Evolutionary conservation across 2,797 vertebrate species (phyloP), one percentile per base, ranked within the genome.

Genomic region (Peromyscus attwateri): DNA sequence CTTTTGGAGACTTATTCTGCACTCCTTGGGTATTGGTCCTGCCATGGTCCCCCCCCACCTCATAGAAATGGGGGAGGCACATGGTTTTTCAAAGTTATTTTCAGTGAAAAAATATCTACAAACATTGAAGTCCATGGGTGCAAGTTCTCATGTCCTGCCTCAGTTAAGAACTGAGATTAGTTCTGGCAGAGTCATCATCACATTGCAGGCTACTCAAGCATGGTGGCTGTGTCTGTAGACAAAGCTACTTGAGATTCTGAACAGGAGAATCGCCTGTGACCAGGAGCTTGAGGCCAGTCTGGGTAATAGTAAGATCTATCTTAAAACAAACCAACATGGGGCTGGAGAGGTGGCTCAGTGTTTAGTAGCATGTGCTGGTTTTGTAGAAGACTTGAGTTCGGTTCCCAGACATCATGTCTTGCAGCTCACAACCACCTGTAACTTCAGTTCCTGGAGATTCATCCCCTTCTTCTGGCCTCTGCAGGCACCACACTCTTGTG

Each of bases 41-140:
- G 1, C 46, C 77, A 5, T 7, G 3, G 19, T 13, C 6, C 66
- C 57, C 21, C 52, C 52, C 12, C 49, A 49, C 49, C 52, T 52
- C 52, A 70, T 43, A 34, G 43, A 95, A 10, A 16, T 75, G 34
- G 10, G n/a, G 14, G 70, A 66, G 14, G 1, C 16, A 87, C 6
- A 37, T 64, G 25, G 19, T 19, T 92, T 97, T 92, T 77, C 34
- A 90, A 80, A 89, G 3, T 71, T 92, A 92, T 60, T 81, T 91
- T 84, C 66, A 62, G n/a, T 3, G 55, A 46, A 92, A 91, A 76
- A 1, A 1, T 10, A 49, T 62, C 40, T 13, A 49, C 11, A 91
- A 49, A 62, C 2, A 55, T 93, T 76, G 11, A 94, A 81, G 75
- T 40, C 21, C 29, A 7, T 62, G 52, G 87, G n/a, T 89, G 19